Conservation (phyloP, 2,113 vertebrate species). For the Anguilla japonica region DNA sequence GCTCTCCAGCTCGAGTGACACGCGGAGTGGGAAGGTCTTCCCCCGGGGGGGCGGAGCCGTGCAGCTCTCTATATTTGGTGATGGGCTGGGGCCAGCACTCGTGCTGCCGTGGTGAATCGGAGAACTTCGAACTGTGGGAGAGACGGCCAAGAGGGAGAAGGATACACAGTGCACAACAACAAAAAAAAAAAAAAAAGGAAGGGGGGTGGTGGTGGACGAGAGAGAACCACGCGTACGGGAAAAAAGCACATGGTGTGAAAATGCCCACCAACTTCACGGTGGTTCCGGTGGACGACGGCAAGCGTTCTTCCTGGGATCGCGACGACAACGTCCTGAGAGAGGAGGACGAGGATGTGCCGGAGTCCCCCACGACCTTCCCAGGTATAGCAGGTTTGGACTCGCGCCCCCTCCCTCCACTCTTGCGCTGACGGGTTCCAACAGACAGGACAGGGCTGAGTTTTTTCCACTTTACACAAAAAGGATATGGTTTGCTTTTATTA, state of each 20-base stretch:
- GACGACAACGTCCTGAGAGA: constrained; percentile 36
- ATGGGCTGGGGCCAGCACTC: constrained; percentile 53
- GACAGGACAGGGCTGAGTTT: neutral
- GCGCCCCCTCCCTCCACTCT: neutral
- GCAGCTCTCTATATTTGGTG: constrained; percentile 66
- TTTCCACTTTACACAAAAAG: neutral
- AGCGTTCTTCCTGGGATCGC: constrained; percentile 33
- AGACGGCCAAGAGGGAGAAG: constrained; percentile 42
- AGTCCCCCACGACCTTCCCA: constrained; percentile 20
- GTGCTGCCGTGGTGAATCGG: constrained; percentile 57
- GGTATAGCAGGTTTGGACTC: constrained; percentile 37
- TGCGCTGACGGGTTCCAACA: neutral
- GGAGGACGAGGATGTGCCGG: constrained; percentile 51
- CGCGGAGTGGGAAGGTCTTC: constrained; percentile 39
- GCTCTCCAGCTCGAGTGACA: neutral
- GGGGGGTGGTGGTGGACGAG: neutral
- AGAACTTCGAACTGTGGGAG: constrained; percentile 47
- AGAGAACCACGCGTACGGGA: constrained; percentile 21
- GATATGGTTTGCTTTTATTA: neutral
- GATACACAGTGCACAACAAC: neutral
- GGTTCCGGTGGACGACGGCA: constrained; percentile 67
- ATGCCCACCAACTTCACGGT: constrained; percentile 79
- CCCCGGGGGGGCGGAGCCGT: constrained; percentile 60
- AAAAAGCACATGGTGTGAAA: constrained; percentile 64
- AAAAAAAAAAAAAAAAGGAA: neutral